Evolutionary conservation across 2,797 vertebrate species (phyloP), one percentile per base, ranked within the genome.

Genomic region (Pachyuromys duprasi): DNA sequence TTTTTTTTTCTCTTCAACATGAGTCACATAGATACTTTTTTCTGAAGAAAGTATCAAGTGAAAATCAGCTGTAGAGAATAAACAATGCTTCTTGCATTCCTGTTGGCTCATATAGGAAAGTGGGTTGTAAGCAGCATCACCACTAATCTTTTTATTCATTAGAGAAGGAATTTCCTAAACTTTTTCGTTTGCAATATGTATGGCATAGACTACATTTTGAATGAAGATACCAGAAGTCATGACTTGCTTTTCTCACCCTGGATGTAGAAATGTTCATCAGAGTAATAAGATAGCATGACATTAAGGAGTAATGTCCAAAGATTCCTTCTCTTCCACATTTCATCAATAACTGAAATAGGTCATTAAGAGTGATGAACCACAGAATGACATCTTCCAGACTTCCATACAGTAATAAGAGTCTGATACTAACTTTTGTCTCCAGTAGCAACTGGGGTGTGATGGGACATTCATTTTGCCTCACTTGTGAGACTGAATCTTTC

Each of bases 1-100:
- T 98, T 86, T 95, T 98, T 86, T 95, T 95, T 86, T 88, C 92
- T 36, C 96, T 97, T 98, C 36, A 87, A 53, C 75, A 33, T 97
- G 83, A 97, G 92, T 95, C 94, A 97, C 93, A 91, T 84, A 82
- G 76, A 92, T 92, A 97, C 95, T 91, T 95, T 96, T 96, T 65
- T 97, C 89, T 89, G 75, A 96, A 53, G 65, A 91, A 80, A 39
- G 13, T 72, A 91, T 93, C 39, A 82, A 93, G 84, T 91, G 65
- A 95, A 97, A 94, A 57, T 60, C 49, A 94, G 65, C 84, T 76
- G 80, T 88, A 78, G 69, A 63, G 55, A 14, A 84, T 55, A 83
- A 90, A 62, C 20, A 42, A 69, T 67, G 14, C 26, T 88, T 36
- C 60, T 96, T 42, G 45, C 15, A 92, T 89, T 33, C 18, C 20